A percentile compares a stretch with the other conserved stretches of the same genome.
These are phyloP conservation scores for Cephus spinipes DNA, from an alignment of 2,888 invertebrate species.

Conservation along the genomic window DNA sequence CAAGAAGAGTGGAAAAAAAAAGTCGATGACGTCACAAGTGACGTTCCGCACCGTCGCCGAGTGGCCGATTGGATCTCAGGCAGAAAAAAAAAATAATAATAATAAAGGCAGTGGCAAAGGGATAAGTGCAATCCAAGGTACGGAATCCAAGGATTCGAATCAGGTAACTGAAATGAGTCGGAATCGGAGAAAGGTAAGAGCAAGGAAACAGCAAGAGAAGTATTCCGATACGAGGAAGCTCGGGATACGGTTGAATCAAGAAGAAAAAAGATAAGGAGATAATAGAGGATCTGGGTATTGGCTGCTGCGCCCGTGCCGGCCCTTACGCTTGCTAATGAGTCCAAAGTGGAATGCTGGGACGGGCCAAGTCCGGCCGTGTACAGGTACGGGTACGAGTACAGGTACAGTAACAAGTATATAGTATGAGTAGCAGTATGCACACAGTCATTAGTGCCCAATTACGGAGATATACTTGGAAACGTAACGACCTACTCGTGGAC, in stretches of 20 bases:
- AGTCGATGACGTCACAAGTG: too few relatives aligned
- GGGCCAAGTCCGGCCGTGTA: conserved; percentile 6
- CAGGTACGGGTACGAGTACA: conserved; percentile 13
- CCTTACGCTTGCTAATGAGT: conserved; percentile 34
- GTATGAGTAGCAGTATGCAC: conserved; percentile 7
- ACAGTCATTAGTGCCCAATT: conserved; percentile 3
- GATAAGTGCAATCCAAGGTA: too few relatives aligned
- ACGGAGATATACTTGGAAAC: conserved; percentile 6
- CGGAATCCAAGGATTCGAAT: too few relatives aligned
- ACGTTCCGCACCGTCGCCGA: too few relatives aligned
- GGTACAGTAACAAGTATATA: conserved; percentile 2
- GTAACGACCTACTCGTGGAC: conserved; percentile 18
- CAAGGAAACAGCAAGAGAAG: background rate
- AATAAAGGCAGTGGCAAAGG: too few relatives aligned
- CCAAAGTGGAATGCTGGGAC: conserved; percentile 30
- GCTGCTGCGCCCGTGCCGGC: conserved; percentile 7
- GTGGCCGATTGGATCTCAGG: too few relatives aligned
- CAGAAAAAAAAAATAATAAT: too few relatives aligned
- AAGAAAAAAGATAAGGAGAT: background rate
- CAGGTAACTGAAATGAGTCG: too few relatives aligned
- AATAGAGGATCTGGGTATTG: conserved; percentile 9
- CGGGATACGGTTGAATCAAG: background rate
- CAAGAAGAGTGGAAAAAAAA: too few relatives aligned
- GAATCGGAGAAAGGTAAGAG: background rate
- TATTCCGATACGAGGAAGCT: background rate